Evolutionary conservation across 1,140 invertebrate genomes (phyloP).

Genomic region (Andrena cerasifolii): DNA sequence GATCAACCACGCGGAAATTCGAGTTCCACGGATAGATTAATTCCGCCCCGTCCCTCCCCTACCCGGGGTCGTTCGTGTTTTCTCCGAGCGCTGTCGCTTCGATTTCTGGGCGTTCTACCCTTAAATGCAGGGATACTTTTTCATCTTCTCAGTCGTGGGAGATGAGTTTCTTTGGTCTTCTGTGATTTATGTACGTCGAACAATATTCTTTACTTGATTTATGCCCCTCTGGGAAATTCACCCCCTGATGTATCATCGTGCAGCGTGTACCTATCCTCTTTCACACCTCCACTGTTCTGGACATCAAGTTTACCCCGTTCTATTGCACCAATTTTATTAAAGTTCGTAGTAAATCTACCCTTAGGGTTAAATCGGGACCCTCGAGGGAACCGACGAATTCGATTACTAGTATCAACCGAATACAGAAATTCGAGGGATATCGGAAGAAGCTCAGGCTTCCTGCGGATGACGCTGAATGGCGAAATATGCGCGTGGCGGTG

Average conservation of each 20-base stretch:
- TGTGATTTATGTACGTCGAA: no score
- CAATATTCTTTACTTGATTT: no score
- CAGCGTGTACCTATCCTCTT: no score
- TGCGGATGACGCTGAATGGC: constrained; percentile 21
- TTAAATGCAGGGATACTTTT: neutral
- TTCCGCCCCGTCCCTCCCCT: no score
- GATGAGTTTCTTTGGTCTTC: no score
- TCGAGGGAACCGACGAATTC: constrained; percentile 9
- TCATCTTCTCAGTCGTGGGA: no score
- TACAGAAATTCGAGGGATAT: constrained; percentile 39
- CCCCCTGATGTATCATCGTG: no score
- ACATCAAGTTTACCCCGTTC: no score
- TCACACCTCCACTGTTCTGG: no score
- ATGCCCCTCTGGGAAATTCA: no score
- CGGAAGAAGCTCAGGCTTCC: constrained; percentile 33
- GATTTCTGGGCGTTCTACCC: neutral
- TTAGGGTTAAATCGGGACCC: constrained; percentile 34
- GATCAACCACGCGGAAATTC: constrained; percentile 41
- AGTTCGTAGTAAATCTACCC: no score
- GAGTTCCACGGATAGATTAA: constrained; percentile 22
- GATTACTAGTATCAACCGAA: constrained; percentile 9
- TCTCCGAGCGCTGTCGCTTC: neutral
- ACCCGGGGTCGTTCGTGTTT: constrained; percentile 9
- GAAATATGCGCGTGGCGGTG: constrained; percentile 3
- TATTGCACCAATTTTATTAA: no score